A percentile compares a stretch with the other conserved stretches of the same genome.
phyloP scores from a whole-genome alignment of 2,888 invertebrate species.

The Lasius platythorax region DNA sequence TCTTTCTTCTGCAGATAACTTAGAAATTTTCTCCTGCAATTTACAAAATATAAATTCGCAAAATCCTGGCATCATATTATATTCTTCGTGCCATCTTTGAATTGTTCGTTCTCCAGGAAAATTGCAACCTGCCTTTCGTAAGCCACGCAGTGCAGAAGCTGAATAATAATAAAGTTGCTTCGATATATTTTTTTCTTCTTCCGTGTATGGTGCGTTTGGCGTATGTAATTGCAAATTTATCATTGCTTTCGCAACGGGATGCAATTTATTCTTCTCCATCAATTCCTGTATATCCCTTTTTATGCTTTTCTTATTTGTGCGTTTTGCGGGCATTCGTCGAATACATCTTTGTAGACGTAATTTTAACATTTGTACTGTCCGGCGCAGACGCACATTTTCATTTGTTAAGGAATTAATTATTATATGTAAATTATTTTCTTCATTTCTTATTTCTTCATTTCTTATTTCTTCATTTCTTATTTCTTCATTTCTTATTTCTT shows the following conservation, averaged over 20 bases:
- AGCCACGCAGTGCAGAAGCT: not conserved
- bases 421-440: not conserved
- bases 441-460: too few species aligned
- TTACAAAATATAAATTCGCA: constrained; percentile 4
- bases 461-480: too few species aligned
- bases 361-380: not conserved
- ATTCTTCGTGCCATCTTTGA: not conserved
- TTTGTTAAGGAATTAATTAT: not conserved
- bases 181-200: not conserved
- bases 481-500: too few species aligned
- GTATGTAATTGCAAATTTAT: not conserved
- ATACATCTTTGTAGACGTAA: not conserved
- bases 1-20: not conserved
- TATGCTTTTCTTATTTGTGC: not conserved
- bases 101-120: not conserved
- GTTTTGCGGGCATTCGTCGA: not conserved
- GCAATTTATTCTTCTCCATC: not conserved
- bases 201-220: not conserved
- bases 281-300: not conserved
- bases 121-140: constrained; percentile 4
- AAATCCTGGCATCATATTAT: not conserved
- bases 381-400: not conserved
- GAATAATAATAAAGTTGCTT: constrained; percentile 4
- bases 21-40: not conserved
- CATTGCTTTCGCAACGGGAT: not conserved